phyloP scores from a whole-genome alignment of 2,797 vertebrate species.

The Pangasius djambal region DNA sequence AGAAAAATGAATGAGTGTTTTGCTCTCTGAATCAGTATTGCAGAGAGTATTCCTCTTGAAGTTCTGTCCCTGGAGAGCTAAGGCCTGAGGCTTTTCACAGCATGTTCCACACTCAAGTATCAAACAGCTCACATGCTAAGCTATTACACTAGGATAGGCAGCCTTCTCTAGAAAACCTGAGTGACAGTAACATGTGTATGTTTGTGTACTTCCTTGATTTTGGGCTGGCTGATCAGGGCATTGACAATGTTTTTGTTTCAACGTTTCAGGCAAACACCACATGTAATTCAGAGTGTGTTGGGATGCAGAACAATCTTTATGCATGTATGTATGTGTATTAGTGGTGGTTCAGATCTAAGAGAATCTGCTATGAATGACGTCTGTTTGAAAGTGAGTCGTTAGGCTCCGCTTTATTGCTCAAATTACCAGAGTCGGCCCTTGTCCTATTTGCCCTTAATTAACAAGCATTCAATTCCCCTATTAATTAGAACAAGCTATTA shows the following conservation, averaged over 20 bases:
- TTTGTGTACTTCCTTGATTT: slow-evolving; percentile 20
- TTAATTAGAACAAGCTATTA: slow-evolving; percentile 92
- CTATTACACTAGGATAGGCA: slow-evolving; percentile 26
- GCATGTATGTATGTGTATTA: not conserved
- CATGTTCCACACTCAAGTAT: slow-evolving; percentile 32
- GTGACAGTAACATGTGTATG: slow-evolving; percentile 7
- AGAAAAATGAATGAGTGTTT: slow-evolving; percentile 21
- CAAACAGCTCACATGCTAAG: slow-evolving; percentile 28
- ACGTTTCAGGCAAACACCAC: not conserved
- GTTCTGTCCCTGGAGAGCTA: slow-evolving; percentile 30
- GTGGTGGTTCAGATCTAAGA: slow-evolving; percentile 46
- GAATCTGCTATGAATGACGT: slow-evolving; percentile 77
- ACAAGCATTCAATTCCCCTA: slow-evolving; percentile 86
- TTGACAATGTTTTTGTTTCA: not conserved
- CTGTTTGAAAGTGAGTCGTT: slow-evolving; percentile 86
- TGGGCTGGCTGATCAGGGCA: not conserved
- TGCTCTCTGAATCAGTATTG: slow-evolving; percentile 14
- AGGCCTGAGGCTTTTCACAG: slow-evolving; percentile 47
- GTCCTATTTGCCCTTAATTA: slow-evolving; percentile 97
- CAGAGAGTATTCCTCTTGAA: slow-evolving; percentile 36
- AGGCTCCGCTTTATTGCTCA: slow-evolving; percentile 81
- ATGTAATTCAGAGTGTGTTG: not conserved
- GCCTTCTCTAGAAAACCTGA: slow-evolving; percentile 15
- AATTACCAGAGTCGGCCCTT: slow-evolving; percentile 83
- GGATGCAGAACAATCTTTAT: not conserved